Percentiles rank a stretch among this genome's conserved stretches.
Conservation (phyloP, 2,888 invertebrate genomes). For the Polydesmus complanatus region DNA sequence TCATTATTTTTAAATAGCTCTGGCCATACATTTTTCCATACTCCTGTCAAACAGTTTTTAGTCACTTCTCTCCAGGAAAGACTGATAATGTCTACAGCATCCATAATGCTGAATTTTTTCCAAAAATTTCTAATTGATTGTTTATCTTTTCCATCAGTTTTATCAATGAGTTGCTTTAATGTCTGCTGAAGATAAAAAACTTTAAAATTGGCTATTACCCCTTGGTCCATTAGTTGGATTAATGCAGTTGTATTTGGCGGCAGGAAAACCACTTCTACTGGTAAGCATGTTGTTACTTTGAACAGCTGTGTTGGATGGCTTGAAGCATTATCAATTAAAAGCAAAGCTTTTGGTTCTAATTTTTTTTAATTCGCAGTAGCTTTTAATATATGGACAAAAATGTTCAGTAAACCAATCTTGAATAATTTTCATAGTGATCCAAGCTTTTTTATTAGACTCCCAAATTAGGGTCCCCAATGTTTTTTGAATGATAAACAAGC, state of each 20-base stretch:
- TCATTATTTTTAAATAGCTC: background rate
- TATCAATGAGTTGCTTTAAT: background rate
- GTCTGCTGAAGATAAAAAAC: conserved; percentile 1
- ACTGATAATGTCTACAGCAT: background rate
- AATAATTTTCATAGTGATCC: conserved; percentile 2
- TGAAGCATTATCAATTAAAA: conserved; percentile 4
- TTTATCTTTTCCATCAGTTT: too few species aligned
- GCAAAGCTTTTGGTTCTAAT: background rate
- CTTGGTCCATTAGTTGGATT: conserved; percentile 12
- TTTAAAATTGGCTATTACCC: conserved; percentile 4
- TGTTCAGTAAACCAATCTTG: background rate
- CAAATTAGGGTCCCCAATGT: background rate
- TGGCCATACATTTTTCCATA: conserved; percentile 6
- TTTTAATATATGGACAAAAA: conserved; percentile 1
- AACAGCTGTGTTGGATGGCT: background rate
- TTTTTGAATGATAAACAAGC: background rate
- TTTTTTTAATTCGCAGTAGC: background rate
- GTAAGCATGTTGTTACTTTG: background rate
- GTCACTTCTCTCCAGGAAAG: background rate
- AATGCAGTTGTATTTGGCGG: conserved; percentile 4
- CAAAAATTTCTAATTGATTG: background rate
- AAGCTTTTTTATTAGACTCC: background rate
- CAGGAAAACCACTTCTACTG: background rate
- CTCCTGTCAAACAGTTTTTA: background rate
- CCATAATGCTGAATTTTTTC: background rate